Conservation (phyloP, 2,797 vertebrate genomes). For the Malurus leucopterus region DNA sequence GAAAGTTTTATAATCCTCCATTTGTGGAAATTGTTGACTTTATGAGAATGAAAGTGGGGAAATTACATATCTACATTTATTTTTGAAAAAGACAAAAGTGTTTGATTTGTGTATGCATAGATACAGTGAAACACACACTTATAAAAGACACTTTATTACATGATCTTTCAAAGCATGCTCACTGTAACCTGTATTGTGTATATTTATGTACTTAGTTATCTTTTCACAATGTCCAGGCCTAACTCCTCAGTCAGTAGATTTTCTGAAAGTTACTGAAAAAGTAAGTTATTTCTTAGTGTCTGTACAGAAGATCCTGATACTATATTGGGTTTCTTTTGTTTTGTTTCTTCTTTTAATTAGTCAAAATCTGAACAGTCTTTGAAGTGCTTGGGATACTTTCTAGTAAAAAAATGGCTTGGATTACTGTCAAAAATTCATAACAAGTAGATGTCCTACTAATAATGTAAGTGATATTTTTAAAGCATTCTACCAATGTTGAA, state of each 20-base stretch:
- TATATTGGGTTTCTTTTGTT: rapidly evolving
- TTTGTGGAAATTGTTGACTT: background rate
- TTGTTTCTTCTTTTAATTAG: background rate
- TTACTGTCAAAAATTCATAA: slow-evolving; percentile 36
- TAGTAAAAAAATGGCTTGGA: background rate
- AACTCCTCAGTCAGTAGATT: background rate
- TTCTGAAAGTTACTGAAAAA: background rate
- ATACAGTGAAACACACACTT: background rate
- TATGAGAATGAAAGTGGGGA: background rate
- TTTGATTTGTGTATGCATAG: background rate
- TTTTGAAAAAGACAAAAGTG: background rate
- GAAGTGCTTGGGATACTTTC: background rate
- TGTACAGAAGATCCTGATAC: background rate
- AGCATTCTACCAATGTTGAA: slow-evolving; percentile 20
- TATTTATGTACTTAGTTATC: background rate
- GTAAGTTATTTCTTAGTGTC: background rate
- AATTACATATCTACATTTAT: background rate
- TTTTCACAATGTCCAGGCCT: background rate
- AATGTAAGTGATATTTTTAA: slow-evolving; percentile 44
- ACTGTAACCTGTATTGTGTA: background rate
- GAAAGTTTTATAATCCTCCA: background rate
- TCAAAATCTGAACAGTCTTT: background rate
- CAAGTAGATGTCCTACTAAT: slow-evolving; percentile 37
- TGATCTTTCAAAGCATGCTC: background rate
- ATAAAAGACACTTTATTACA: background rate